A percentile compares a stretch with the other conserved stretches of the same genome.
Conservation (phyloP, 1,140 invertebrate species). For the Aphidius gifuensis region DNA sequence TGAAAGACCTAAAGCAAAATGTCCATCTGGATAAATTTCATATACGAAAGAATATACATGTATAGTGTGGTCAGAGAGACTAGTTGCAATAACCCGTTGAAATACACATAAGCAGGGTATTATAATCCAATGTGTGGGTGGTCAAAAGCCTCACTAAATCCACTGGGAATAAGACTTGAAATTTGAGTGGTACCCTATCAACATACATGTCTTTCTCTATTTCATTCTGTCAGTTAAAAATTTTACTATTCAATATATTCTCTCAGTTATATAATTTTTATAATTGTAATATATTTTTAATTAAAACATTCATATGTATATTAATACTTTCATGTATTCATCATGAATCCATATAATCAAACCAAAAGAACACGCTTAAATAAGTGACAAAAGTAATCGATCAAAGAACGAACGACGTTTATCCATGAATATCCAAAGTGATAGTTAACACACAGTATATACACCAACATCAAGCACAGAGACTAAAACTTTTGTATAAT, state of each 20-base stretch:
- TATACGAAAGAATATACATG: neutral
- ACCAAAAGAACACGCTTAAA: slow-evolving; percentile 14
- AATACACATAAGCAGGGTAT: slow-evolving; percentile 12
- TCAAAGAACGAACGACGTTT: slow-evolving; percentile 35
- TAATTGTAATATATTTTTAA: neutral
- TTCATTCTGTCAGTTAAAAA: neutral
- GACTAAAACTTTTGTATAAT: slow-evolving; percentile 26
- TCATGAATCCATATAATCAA: slow-evolving; percentile 30
- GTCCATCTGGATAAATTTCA: neutral
- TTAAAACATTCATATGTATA: neutral
- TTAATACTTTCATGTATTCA: slow-evolving; percentile 30
- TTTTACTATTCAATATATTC: neutral
- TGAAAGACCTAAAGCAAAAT: neutral
- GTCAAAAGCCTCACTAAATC: slow-evolving; percentile 9
- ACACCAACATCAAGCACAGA: slow-evolving; percentile 27
- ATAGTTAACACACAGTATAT: neutral
- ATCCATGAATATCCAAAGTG: neutral
- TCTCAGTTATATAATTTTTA: neutral
- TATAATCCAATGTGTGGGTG: slow-evolving; percentile 19
- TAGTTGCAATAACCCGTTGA: too few species aligned
- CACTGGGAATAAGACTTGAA: slow-evolving; percentile 40
- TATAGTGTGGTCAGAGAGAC: neutral
- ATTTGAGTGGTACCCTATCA: slow-evolving; percentile 16
- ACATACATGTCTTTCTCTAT: neutral
- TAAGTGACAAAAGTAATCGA: slow-evolving; percentile 49